Evolutionary conservation across 1,140 invertebrate genomes (phyloP).

Genomic region (Leptopilina clavipes): DNA sequence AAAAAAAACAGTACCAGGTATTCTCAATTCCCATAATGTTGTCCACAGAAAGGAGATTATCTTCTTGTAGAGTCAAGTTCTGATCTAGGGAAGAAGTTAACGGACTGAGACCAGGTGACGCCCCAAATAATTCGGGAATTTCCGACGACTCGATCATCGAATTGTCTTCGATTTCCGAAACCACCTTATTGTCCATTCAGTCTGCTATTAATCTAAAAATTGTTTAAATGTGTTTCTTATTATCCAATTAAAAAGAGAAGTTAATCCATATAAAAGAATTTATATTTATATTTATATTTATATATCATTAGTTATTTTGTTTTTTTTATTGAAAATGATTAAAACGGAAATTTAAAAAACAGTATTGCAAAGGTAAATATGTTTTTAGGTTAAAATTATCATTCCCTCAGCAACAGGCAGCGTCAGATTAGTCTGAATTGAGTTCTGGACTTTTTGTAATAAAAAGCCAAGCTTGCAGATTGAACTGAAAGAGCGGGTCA

Average conservation of each 20-base stretch:
- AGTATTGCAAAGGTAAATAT: background rate
- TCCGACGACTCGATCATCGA: constrained; percentile 68
- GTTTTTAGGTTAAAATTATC: background rate
- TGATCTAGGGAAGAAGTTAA: constrained; percentile 69
- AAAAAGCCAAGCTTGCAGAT: constrained; percentile 67
- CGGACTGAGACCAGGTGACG: constrained; percentile 69
- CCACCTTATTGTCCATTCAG: constrained; percentile 71
- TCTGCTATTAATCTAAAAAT: constrained; percentile 47
- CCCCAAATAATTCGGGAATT: constrained; percentile 63
- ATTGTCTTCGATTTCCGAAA: constrained; percentile 66
- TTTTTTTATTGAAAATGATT: background rate
- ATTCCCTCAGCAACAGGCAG: constrained; percentile 69
- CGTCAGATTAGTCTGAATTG: constrained; percentile 75
- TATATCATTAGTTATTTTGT: too few relatives aligned
- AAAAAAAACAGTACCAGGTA: constrained; percentile 62
- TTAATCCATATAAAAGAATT: too few relatives aligned
- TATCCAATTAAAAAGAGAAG: background rate
- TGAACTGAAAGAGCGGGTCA: constrained; percentile 71
- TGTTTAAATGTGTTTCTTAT: constrained; percentile 38
- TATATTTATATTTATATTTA: too few relatives aligned
- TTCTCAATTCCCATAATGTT: constrained; percentile 73
- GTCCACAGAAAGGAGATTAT: constrained; percentile 61
- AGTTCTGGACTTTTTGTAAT: constrained; percentile 60
- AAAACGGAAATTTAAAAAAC: constrained; percentile 40
- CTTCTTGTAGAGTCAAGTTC: constrained; percentile 68